Conservation (phyloP, 2,797 vertebrate species). For the Chelidonichthys spinosus region DNA sequence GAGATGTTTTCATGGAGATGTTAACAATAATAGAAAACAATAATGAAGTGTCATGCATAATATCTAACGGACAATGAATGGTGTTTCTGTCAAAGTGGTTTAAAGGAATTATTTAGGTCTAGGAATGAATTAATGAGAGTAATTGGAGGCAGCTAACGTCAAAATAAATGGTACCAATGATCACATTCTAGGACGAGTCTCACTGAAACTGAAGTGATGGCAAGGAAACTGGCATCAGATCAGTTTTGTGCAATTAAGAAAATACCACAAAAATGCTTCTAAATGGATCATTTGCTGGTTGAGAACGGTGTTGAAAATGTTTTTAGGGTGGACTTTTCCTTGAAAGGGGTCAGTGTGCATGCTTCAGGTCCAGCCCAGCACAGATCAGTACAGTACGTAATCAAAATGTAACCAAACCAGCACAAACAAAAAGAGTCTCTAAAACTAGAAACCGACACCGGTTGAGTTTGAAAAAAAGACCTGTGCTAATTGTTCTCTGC, state of each 20-base stretch:
- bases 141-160: neutral
- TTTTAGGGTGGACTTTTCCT: slow-evolving; percentile 62
- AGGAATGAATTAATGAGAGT: slow-evolving; percentile 1
- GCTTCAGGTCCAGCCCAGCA: slow-evolving; percentile 77
- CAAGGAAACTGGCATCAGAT: neutral
- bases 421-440: slow-evolving; percentile 60
- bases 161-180: neutral
- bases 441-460: slow-evolving; percentile 53
- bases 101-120: neutral
- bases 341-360: slow-evolving; percentile 56
- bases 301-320: slow-evolving; percentile 20
- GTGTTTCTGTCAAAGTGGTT: neutral
- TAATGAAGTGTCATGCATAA: neutral
- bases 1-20: neutral
- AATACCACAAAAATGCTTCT: neutral
- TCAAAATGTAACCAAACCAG: slow-evolving; percentile 50
- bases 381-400: slow-evolving; percentile 25
- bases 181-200: neutral
- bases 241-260: neutral
- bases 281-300: slow-evolving; percentile 2
- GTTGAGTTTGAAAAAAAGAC: slow-evolving; percentile 40
- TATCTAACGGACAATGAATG: neutral
- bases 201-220: neutral
- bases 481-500: slow-evolving; percentile 54
- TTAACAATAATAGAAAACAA: neutral